phyloP scores from a whole-genome alignment of 2,113 vertebrate genomes.

The Caretta caretta region DNA sequence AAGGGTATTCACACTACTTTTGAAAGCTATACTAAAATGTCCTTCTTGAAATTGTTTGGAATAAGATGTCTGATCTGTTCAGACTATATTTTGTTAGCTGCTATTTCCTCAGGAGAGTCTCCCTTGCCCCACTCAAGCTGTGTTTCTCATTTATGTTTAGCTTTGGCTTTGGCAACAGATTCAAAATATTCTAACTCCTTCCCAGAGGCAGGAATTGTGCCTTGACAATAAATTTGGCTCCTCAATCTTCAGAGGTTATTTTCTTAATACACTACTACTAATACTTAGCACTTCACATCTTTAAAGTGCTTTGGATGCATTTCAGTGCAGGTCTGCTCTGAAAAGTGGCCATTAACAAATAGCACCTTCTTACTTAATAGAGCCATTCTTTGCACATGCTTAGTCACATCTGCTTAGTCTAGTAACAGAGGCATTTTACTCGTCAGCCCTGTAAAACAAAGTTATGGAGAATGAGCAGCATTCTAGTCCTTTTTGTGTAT shows the following conservation, averaged over 20 bases:
- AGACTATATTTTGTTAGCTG: slow-evolving; percentile 58
- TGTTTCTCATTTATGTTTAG: slow-evolving; percentile 69
- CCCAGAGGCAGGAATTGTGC: slow-evolving; percentile 51
- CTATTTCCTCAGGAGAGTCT: slow-evolving; percentile 24
- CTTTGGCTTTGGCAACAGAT: slow-evolving; percentile 42
- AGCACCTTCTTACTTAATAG: slow-evolving; percentile 48
- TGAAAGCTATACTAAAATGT: neutral
- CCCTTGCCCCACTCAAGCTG: slow-evolving; percentile 40
- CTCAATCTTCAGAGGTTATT: neutral
- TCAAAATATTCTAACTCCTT: slow-evolving; percentile 44
- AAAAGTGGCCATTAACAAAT: slow-evolving; percentile 61
- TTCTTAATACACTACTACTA: slow-evolving; percentile 39
- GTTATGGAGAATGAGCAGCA: slow-evolving; percentile 9
- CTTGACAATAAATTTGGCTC: slow-evolving; percentile 24
- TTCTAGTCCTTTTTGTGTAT: neutral
- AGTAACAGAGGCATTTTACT: slow-evolving; percentile 49
- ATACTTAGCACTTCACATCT: slow-evolving; percentile 50
- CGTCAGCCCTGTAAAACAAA: slow-evolving; percentile 51
- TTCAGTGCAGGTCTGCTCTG: neutral
- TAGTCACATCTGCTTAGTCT: slow-evolving; percentile 61
- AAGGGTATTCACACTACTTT: neutral
- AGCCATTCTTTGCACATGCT: slow-evolving; percentile 40
- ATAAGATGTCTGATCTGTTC: neutral
- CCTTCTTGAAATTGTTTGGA: neutral
- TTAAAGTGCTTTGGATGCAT: neutral